Base-by-base conservation (phyloP, 2,797 vertebrate genomes). In the Podargus strigoides region DNA sequence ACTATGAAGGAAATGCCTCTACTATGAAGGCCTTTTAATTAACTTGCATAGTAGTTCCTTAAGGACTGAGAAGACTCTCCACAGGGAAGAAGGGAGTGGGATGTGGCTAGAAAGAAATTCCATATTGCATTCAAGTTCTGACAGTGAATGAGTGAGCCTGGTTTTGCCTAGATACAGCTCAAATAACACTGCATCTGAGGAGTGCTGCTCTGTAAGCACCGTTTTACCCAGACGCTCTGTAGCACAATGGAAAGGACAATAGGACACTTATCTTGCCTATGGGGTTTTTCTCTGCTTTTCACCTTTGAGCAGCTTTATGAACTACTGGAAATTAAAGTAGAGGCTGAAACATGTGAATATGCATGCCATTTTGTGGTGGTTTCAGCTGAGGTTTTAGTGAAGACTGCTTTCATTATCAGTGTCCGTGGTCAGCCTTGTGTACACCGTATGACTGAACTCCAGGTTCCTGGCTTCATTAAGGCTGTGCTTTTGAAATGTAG, bases 11-110 rank as follows among this genome's bases (percentile, higher is more conserved):
- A 95, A 96, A 89, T 95, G 95, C 93, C n/a, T n/a, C n/a, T n/a
- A n/a, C n/a, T n/a, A n/a, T 96, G 96, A 95, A 96, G 83, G 87
- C 81, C 85, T 96, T 95, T 86, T 91, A 87, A 88, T 88, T 56
- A 94, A 95, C 87, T 94, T 81, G 79, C 85, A 49, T 42, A 63
- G 92, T 85, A 86, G 82, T 78, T 95, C 87, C 87, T 90, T 69
- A 67, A 39, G 49, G 87, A 66, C 79, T 63, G 63, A 69, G 80
- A 84, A 89, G 79, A 41, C 46, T 87, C 82, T 92, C 85, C 27
- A 6, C 42, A 55, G 93, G 89, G 87, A 90, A 82, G 81, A 60
- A 92, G 46, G 42, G 69, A 94, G 73, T 73, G 73, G 83, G 79
- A 53, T 75, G 62, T 55, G 80, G 66, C 62, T 93, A 68, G 69